A percentile compares a stretch with the other conserved stretches of the same genome.
These are phyloP conservation scores for Ornithoptera alexandrae DNA, from an alignment of 2,888 invertebrate genomes.

Conservation along the genomic window DNA sequence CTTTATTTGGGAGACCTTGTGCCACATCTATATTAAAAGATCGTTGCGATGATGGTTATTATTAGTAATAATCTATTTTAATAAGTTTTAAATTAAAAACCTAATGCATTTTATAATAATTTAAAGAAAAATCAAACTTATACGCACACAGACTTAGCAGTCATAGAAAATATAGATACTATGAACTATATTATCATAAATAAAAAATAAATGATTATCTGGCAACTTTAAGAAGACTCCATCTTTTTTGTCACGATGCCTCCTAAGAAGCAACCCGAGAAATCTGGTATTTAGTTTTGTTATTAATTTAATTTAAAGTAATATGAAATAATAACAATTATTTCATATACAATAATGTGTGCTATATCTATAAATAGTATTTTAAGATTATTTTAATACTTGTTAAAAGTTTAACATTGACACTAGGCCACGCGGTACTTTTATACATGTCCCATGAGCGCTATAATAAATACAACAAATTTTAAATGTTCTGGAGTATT, in stretches of 20 bases:
- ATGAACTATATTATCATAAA: neutral
- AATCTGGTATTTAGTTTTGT: slow-evolving; percentile 85
- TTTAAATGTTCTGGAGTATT: neutral
- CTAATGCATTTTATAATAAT: neutral
- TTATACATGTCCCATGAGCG: slow-evolving; percentile 7
- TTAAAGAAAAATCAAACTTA: neutral
- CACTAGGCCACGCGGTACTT: slow-evolving; percentile 36
- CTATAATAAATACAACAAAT: neutral
- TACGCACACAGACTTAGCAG: neutral
- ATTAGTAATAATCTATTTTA: neutral
- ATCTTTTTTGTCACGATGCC: slow-evolving; percentile 86
- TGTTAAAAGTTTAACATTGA: slow-evolving; percentile 6
- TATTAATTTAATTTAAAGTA: slow-evolving; percentile 34
- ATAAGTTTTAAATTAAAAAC: neutral
- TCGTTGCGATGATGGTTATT: too few species aligned
- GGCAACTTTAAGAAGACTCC: slow-evolving; percentile 50
- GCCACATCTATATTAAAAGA: too few species aligned
- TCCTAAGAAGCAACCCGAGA: slow-evolving; percentile 92
- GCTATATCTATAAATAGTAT: neutral
- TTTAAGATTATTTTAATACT: neutral
- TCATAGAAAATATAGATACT: neutral
- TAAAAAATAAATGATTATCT: slow-evolving; percentile 28
- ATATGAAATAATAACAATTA: neutral
- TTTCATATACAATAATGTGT: neutral
- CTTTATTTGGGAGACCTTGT: too few species aligned